Base-by-base conservation (phyloP, 2,113 vertebrate species). In the Calonectris borealis region DNA sequence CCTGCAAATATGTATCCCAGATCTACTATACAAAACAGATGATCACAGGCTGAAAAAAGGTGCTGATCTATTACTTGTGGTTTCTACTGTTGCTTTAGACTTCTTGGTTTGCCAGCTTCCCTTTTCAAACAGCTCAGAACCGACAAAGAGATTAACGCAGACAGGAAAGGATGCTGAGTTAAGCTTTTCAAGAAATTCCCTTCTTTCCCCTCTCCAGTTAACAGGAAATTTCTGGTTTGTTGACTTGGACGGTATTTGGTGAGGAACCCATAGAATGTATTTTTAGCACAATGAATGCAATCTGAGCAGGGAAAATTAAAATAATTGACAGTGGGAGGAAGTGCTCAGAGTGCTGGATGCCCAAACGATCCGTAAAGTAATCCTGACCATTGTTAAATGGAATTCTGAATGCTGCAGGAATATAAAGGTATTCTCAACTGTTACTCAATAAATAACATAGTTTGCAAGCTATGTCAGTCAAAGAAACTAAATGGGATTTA, bases 181-280 rank as follows among this genome's bases (percentile, higher is more conserved):
- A 76, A 68, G 55, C 70, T 93, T 90, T 71, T 94, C 44, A 90
- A 86, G 84, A 92, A 94, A 83, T 68, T 68, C 19, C 61, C 36
- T 68, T 69, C 58, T 77, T 80, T 93, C 11, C 21, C 46, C 31
- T 69, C n/a, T 42, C 15, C 54, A 83, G 78, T 0, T 71, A 83
- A 68, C 86, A 95, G 83, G 91, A 95, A 96, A 81, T 83, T 77
- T 88, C 72, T 91, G 79, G 14, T 91, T 95, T 83, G 51, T 60
- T 93, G 85, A 68, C 86, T 90, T 82, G 62, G 44, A 76, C 0
- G 0, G 94, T 61, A 86, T 80, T 83, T 86, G 42, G 70, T 11
- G 0, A 92, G 26, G 57, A 89, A 64, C 12, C 3, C n/a, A 9
- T 0, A 77, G 83, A 81, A 79, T 76, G 27, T 88, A 51, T 81